Evolutionary conservation across 1,140 invertebrate species (phyloP).

Genomic region (Zaprionus lachaisei): DNA sequence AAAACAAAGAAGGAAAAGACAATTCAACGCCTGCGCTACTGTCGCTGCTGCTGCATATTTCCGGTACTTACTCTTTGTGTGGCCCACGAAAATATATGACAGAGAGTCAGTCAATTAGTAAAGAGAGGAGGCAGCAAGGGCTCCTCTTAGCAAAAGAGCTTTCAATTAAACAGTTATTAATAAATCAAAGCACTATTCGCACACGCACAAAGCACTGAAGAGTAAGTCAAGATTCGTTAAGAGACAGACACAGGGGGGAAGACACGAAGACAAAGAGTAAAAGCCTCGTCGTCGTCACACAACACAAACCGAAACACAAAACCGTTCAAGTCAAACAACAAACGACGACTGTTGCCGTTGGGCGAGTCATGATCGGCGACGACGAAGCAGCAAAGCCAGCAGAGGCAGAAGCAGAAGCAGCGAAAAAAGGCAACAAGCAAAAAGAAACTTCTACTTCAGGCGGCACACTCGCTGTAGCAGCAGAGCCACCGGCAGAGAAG

Average conservation of each 20-base stretch:
- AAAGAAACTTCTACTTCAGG: constrained; percentile 45
- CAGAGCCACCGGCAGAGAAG: constrained; percentile 30
- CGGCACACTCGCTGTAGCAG: constrained; percentile 41
- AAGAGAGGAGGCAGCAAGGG: not conserved
- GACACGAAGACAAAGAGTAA: not conserved
- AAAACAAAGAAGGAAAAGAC: constrained; percentile 31
- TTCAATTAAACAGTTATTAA: constrained; percentile 31
- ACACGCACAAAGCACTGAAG: constrained; percentile 31
- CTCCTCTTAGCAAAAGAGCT: constrained; percentile 2
- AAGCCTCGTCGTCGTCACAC: constrained; percentile 13
- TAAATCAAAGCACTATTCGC: constrained; percentile 31
- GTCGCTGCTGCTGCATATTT: constrained; percentile 46
- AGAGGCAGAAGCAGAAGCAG: constrained; percentile 30
- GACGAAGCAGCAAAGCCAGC: constrained; percentile 48
- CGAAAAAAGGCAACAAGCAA: constrained; percentile 12
- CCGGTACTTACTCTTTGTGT: constrained; percentile 76
- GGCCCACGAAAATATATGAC: constrained; percentile 27
- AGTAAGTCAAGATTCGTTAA: constrained; percentile 24
- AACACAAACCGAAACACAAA: constrained; percentile 41
- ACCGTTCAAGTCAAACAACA: constrained; percentile 75
- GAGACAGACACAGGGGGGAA: not conserved
- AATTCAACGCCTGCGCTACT: constrained; percentile 22
- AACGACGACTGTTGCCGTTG: constrained; percentile 66
- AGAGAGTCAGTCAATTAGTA: not conserved
- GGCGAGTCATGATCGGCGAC: constrained; percentile 41